Evolutionary conservation across 2,888 invertebrate species (phyloP).

Genomic region (Psylliodes chrysocephalus): DNA sequence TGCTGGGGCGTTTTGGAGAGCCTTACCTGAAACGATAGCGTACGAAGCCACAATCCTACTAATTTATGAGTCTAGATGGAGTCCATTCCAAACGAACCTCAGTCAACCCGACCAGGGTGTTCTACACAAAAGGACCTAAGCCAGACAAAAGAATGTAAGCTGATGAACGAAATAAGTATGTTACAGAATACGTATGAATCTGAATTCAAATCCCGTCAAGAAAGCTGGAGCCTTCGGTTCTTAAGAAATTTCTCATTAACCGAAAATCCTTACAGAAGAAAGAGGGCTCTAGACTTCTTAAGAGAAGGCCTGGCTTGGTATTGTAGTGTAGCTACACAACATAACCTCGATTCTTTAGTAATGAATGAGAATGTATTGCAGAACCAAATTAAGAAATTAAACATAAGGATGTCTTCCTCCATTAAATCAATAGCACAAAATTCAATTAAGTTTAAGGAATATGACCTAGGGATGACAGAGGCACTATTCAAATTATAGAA

Average conservation of each 20-base stretch:
- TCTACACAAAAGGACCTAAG: too few species aligned
- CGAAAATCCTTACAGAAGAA: too few species aligned
- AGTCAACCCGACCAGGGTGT: background rate
- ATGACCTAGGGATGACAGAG: background rate
- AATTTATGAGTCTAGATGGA: conserved; percentile 21
- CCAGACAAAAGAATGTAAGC: background rate
- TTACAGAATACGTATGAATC: background rate
- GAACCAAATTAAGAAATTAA: background rate
- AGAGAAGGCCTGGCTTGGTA: background rate
- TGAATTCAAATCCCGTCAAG: background rate
- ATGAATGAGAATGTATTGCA: too few species aligned
- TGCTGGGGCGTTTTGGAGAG: conserved; percentile 36
- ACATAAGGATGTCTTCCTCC: too few species aligned
- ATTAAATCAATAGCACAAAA: background rate
- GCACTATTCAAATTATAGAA: background rate
- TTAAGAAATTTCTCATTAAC: too few species aligned
- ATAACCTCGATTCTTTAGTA: too few species aligned
- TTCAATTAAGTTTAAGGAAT: background rate
- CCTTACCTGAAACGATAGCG: conserved; percentile 28
- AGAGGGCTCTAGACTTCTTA: background rate
- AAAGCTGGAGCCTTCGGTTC: conserved; percentile 16
- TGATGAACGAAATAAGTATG: background rate
- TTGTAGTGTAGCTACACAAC: background rate
- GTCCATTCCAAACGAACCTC: background rate
- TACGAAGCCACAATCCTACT: conserved; percentile 35